phyloP scores from a whole-genome alignment of 64 coral and sea anemone genomes.

The Pocillopora verrucosa region DNA sequence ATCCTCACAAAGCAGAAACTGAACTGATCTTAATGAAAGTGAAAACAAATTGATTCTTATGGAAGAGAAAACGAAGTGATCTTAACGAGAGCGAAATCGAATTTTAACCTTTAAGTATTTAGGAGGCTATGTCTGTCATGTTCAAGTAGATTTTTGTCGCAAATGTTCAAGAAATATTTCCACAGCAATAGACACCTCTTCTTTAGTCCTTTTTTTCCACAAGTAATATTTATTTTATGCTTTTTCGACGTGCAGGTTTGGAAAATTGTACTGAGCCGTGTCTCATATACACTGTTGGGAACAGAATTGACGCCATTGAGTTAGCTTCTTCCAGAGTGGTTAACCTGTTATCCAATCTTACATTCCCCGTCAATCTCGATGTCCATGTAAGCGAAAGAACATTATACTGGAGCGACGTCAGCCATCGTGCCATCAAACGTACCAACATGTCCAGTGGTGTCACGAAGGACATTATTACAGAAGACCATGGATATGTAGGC shows the following conservation, averaged over 20 bases:
- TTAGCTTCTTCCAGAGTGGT: background rate
- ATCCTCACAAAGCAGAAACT: too few relatives aligned
- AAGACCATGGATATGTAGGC: conserved; percentile 45
- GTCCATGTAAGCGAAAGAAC: conserved; percentile 54
- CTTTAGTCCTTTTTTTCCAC: background rate
- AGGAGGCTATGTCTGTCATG: background rate
- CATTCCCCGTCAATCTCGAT: conserved; percentile 43
- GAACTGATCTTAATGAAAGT: background rate
- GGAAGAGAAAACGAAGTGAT: background rate
- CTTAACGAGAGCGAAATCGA: background rate
- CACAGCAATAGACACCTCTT: background rate
- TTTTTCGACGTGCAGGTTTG: background rate
- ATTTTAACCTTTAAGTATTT: background rate
- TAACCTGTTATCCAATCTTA: conserved; percentile 1
- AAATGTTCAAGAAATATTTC: background rate
- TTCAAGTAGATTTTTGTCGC: background rate
- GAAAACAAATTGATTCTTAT: background rate
- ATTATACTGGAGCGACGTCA: conserved; percentile 71
- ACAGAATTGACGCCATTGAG: conserved; percentile 5
- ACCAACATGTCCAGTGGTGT: conserved; percentile 43
- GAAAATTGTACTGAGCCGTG: conserved; percentile 5
- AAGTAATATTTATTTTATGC: background rate
- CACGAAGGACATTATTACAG: conserved; percentile 21
- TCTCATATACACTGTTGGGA: conserved; percentile 15
- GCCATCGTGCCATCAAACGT: conserved; percentile 37